These are phyloP conservation scores for Cyprinodon tularosa DNA, from an alignment of 2,113 vertebrate genomes.

Conservation along the genomic window DNA sequence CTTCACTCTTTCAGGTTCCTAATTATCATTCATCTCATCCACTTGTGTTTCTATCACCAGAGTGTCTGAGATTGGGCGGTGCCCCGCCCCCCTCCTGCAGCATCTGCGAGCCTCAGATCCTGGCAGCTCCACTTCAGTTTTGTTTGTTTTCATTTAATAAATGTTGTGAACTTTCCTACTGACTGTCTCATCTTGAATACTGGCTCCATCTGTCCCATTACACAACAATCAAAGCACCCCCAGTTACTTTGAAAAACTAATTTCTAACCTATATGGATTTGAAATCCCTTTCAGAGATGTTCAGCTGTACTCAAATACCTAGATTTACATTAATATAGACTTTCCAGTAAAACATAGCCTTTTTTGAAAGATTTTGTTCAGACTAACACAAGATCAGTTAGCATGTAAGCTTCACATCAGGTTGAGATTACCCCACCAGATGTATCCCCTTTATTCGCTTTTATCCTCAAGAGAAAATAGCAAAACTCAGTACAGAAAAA, in stretches of 20 bases:
- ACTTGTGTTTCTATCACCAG: no score
- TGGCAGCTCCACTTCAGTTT: no score
- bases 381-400: neutral
- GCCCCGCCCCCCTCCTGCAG: no score
- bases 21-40: no score
- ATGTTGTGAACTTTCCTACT: no score
- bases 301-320: neutral
- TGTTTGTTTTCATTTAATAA: no score
- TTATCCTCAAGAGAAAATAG: slow-evolving; percentile 15
- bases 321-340: neutral
- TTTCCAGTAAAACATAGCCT: neutral
- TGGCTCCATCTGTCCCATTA: no score
- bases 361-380: neutral
- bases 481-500: slow-evolving; percentile 16
- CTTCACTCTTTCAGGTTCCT: no score
- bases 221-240: neutral
- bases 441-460: slow-evolving; percentile 23
- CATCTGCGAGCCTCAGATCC: no score
- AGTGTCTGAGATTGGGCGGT: no score
- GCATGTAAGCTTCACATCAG: slow-evolving; percentile 28
- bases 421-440: slow-evolving; percentile 52
- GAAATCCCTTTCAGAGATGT: neutral
- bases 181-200: no score
- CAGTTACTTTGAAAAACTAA: neutral
- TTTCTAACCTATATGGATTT: neutral